Base-by-base conservation (phyloP, 2,888 invertebrate genomes). In the Aelia acuminata region DNA sequence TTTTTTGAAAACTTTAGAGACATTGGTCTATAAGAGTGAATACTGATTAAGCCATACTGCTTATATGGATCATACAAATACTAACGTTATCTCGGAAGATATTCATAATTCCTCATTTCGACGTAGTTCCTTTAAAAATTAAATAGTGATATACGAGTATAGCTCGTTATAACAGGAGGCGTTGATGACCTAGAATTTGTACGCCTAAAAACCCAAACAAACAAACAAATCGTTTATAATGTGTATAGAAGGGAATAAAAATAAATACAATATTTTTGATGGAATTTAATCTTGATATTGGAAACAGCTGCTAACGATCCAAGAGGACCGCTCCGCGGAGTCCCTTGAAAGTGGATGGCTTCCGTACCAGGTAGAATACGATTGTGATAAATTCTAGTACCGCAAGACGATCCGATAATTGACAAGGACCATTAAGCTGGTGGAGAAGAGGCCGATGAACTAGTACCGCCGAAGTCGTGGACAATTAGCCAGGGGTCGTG, bases 401-500 rank as follows among this genome's bases (percentile, higher is more conserved):
- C 63, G 63, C 35, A 70, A 70, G 63, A 70, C 18, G 63, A 70
- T 3, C 63, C 63, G 63, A 70, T 70, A 70, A 70, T 70, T 70
- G 63, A 70, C 63, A 70, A 70, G 63, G 31, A 70, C 35, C 63
- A 70, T 70, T 70, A 70, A 80, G 80, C n/a, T 10, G 43, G 13
- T 4, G 22, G 75, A 75, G 80, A 80, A 80, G 80, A 80, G 80
- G 80, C 80, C 80, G 80, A 80, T 47, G 80, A 80, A 39, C 80
- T 8, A 22, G 43, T 43, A 80, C 80, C 39, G 80, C 43, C 22
- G 43, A 80, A 80, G 80, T 80, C 80, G 80, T 80, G 80, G 80
- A 80, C 80, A 80, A 80, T 80, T 80, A 80, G 80, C 80, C 35
- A 80, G 80, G 15, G 80, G 80, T 80, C 80, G 80, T 80, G 80